These are phyloP conservation scores for Onthophagus taurus DNA, from an alignment of 1,140 invertebrate genomes.

Conservation along the genomic window DNA sequence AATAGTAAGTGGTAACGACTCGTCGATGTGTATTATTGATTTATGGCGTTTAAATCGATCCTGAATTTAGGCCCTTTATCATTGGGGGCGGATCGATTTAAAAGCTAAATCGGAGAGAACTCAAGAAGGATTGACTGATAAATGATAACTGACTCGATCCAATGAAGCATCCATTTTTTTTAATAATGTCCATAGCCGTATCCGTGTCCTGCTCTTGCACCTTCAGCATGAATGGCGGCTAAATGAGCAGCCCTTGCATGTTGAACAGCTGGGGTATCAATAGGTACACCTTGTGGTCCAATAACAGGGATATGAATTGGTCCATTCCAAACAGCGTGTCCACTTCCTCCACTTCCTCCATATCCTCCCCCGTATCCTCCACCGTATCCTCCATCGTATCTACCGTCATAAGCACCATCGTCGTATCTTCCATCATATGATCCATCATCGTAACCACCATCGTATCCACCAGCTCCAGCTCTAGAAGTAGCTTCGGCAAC, in stretches of 20 bases:
- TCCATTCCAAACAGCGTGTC: not conserved
- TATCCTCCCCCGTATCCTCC: not conserved
- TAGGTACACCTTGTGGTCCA: conserved; percentile 34
- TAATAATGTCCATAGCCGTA: conserved; percentile 7
- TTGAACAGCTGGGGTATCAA: conserved; percentile 20
- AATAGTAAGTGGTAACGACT: too few species aligned
- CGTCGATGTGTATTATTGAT: too few species aligned
- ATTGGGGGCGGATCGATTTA: too few species aligned
- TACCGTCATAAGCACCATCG: conserved; percentile 14
- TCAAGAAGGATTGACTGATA: too few species aligned
- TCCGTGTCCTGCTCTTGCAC: conserved; percentile 24
- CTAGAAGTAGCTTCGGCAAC: conserved; percentile 39
- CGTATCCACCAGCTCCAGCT: conserved; percentile 9
- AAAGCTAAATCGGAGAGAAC: too few species aligned
- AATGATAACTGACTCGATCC: too few species aligned
- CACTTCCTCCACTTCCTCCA: not conserved
- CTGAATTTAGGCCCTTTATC: too few species aligned
- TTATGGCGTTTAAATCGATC: too few species aligned
- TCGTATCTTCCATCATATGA: conserved; percentile 12
- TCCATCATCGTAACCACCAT: conserved; percentile 6
- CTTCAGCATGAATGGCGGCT: conserved; percentile 43
- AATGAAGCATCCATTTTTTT: too few species aligned
- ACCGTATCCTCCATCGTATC: conserved; percentile 11
- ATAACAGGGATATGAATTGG: conserved; percentile 39
- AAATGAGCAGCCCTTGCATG: conserved; percentile 48